Evolutionary conservation across 37 sponge, comb jelly and placozoan species (phyloP).

Genomic region (Eunapius fragilis): DNA sequence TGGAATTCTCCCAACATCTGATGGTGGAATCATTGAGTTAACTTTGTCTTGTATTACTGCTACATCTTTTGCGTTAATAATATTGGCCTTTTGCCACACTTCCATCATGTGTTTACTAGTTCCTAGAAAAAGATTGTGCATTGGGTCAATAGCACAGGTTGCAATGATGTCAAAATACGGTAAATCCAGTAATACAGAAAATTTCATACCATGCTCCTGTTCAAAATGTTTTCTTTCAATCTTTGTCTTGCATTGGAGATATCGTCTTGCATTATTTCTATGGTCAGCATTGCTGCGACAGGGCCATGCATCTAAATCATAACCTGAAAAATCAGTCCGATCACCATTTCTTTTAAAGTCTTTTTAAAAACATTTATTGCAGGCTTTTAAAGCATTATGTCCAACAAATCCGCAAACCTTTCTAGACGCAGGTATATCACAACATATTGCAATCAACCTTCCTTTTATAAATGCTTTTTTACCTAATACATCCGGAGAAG

Average conservation of each 20-base stretch:
- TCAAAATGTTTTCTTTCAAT: neutral
- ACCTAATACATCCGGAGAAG: neutral
- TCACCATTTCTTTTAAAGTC: conserved; percentile 1
- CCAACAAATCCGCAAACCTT: conserved; percentile 70
- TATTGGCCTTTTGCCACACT: conserved; percentile 6
- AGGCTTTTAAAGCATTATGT: conserved; percentile 40
- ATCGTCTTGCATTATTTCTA: neutral
- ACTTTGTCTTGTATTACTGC: conserved; percentile 16
- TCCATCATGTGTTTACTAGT: conserved; percentile 43
- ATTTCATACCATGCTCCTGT: conserved; percentile 37
- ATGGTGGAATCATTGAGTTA: conserved; percentile 23
- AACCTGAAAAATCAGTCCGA: conserved; percentile 34
- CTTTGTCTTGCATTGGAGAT: neutral
- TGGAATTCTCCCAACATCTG: conserved; percentile 51
- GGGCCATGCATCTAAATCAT: conserved; percentile 32
- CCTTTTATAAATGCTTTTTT: neutral
- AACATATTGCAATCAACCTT: conserved; percentile 37
- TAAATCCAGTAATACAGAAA: conserved; percentile 41
- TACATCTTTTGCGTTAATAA: conserved; percentile 7
- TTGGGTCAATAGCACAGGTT: conserved; percentile 29
- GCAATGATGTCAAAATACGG: conserved; percentile 54
- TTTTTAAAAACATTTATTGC: conserved; percentile 57
- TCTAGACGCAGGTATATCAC: conserved; percentile 69
- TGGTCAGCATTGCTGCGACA: conserved; percentile 19
- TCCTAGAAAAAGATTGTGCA: conserved; percentile 52